These are phyloP conservation scores for Gryllus longicercus DNA, from an alignment of 2,888 invertebrate genomes.

Conservation along the genomic window DNA sequence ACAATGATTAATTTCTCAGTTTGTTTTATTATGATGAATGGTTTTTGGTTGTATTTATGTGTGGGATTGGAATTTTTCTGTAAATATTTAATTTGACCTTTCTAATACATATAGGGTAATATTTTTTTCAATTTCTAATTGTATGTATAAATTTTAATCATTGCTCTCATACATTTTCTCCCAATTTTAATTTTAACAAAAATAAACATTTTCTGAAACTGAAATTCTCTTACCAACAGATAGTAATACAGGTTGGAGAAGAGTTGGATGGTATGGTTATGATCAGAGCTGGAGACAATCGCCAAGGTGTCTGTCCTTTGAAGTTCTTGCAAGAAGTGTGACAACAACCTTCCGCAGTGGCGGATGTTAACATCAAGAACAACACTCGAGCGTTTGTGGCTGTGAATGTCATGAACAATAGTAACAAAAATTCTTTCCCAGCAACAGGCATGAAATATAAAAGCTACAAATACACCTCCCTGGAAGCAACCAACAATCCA, in stretches of 20 bases:
- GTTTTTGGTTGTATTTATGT: too few species aligned
- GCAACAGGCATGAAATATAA: neutral
- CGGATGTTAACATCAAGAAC: neutral
- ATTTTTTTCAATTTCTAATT: too few species aligned
- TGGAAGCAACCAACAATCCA: neutral
- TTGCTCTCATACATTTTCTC: too few species aligned
- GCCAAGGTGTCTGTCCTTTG: slow-evolving; percentile 88
- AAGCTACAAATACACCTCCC: neutral
- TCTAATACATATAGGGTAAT: too few species aligned
- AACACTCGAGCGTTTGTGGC: neutral
- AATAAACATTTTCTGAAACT: neutral
- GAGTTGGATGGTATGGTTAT: slow-evolving; percentile 91
- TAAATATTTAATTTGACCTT: too few species aligned
- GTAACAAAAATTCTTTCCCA: neutral
- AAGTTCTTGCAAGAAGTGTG: slow-evolving; percentile 94
- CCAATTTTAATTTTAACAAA: too few species aligned
- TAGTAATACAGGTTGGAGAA: slow-evolving; percentile 87
- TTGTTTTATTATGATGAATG: too few species aligned
- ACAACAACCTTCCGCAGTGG: slow-evolving; percentile 43
- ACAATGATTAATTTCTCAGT: too few species aligned
- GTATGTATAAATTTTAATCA: too few species aligned
- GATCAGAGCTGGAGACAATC: slow-evolving; percentile 89
- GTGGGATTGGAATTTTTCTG: too few species aligned
- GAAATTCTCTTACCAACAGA: slow-evolving; percentile 48
- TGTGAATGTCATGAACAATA: slow-evolving; percentile 2